Evolutionary conservation across 2,797 vertebrate species (phyloP), one percentile per base, ranked within the genome.

Genomic region (Linurgus olivaceus): DNA sequence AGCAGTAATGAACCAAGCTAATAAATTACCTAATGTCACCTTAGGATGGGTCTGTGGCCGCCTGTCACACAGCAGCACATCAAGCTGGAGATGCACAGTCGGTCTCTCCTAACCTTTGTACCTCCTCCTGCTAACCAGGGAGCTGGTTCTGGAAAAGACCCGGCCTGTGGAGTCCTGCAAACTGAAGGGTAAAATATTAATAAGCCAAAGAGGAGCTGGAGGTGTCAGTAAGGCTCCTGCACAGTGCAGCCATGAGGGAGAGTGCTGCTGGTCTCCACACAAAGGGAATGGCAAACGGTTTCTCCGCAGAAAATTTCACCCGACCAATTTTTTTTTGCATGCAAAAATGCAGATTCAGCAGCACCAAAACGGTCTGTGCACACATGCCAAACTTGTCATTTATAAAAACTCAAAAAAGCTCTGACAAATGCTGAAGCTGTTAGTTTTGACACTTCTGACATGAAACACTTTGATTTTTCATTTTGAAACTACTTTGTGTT

Each of bases 391-490:
- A 90, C 96, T 95, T 95, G 95, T 96, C 95, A 96, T 93, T 96
- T 95, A 95, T 94, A 95, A 96, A 95, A 96, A 94, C 95, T 96
- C 95, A 96, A 96, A 96, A 96, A 96, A 95, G 95, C 94, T 95
- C 96, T 96, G 95, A 96, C 96, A 96, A 96, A 96, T 96, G 96
- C 96, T 96, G 96, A 96, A 96, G 96, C 96, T 96, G 96, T 96
- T 96, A 96, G 96, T 96, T 96, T 96, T 96, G 96, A 96, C 96
- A 96, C 96, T 96, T 96, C 96, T 96, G 96, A 96, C 94, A 96
- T 96, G 95, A 96, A 96, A 96, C 96, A 93, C 95, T 96, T 96
- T 96, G 95, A 96, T 96, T 96, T 96, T 94, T 96, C 96, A 93
- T 94, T 95, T 95, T 92, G 95, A 96, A 96, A 94, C 96, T 94